Percentiles rank a stretch among this genome's conserved stretches.
phyloP scores from a whole-genome alignment of 2,113 vertebrate genomes.

The Cercocebus atys region DNA sequence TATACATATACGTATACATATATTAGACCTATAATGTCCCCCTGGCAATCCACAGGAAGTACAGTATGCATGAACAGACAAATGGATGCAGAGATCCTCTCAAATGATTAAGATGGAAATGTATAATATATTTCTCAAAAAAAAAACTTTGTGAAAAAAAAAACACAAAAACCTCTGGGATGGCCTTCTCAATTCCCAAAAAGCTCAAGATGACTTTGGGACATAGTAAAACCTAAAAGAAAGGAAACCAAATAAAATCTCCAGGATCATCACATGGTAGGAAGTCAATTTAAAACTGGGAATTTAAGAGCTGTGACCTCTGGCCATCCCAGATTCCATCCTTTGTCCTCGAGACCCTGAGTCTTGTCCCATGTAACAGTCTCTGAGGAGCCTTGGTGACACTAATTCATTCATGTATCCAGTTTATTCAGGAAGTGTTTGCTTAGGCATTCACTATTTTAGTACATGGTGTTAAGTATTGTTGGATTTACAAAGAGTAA shows the following conservation, averaged over 20 bases:
- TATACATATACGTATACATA: background rate
- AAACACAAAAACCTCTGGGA: constrained; percentile 27
- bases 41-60: constrained; percentile 54
- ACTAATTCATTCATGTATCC: background rate
- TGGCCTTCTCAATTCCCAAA: constrained; percentile 64
- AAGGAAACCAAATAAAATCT: constrained; percentile 68
- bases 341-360: background rate
- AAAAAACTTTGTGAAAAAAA: constrained; percentile 30
- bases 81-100: constrained; percentile 46
- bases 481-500: background rate
- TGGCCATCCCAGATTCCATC: background rate
- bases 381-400: background rate
- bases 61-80: constrained; percentile 30
- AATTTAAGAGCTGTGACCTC: constrained; percentile 44
- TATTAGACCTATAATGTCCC: background rate
- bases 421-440: background rate
- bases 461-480: background rate
- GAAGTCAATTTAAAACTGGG: constrained; percentile 40
- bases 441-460: background rate
- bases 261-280: constrained; percentile 44
- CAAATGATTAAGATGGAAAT: constrained; percentile 70
- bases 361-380: background rate
- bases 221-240: constrained; percentile 65
- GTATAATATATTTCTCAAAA: constrained; percentile 33
- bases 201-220: constrained; percentile 50